Evolutionary conservation across 2,888 invertebrate species (phyloP), one percentile per base, ranked within the genome.

Genomic region (Noctua fimbriata): DNA sequence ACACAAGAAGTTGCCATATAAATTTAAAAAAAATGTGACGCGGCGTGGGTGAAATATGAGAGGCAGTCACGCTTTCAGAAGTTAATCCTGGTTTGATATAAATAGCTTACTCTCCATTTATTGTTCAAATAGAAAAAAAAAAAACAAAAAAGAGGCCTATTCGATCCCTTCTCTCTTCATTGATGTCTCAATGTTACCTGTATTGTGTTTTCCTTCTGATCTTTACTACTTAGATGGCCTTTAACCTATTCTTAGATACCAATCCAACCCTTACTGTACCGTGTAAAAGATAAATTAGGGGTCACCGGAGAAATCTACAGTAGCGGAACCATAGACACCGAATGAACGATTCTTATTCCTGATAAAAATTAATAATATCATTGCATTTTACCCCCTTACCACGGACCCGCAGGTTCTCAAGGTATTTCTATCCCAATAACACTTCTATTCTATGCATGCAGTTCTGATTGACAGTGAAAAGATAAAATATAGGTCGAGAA

Each of bases 351-450:
- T 92, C 92, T 93, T 89, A 92, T 94, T 94, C 96, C 97, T 96
- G 93, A 96, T 93, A 92, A 93, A 95, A 94, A 96, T 95, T 96
- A 96, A 96, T 96, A 89, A 94, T 95, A 89, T 94, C 93, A 94
- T 96, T 96, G 95, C 96, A 96, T 97, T 97, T 96, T 94, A 96
- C 93, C 96, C 94, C 95, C 94, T 95, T 92, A 96, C 96, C 96
- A 94, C 89, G 97, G 97, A 97, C 95, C 96, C 92, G 96, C 97
- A 97, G 97, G 97, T 97, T 97, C 97, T 97, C 95, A 97, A 97
- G 97, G 97, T 97, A 97, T 95, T 96, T 95, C 92, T 95, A 91
- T 96, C 96, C 96, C 96, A 94, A 95, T 96, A 96, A 96, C 93
- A 96, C 95, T 94, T 94, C 95, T 95, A 92, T 94, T 95, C 95